Conservation (phyloP, 2,113 vertebrate species). For the Callochromis pleurospilus region DNA sequence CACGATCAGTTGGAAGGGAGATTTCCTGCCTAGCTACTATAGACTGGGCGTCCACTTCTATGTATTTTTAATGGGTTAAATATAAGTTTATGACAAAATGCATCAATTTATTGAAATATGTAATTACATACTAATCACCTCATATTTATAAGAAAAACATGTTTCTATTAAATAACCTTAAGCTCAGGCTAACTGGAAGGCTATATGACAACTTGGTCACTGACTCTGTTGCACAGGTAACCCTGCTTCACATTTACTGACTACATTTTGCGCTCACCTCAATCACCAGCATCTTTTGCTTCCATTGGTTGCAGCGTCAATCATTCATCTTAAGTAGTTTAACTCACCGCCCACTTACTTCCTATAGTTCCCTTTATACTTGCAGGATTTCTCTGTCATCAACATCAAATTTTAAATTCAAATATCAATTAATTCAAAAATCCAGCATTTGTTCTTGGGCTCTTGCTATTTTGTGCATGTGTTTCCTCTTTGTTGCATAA, state of each 20-base stretch:
- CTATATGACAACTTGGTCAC: not conserved
- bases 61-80: too few relatives aligned
- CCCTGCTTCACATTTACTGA: not conserved
- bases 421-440: not conserved
- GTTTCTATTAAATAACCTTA: not conserved
- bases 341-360: not conserved
- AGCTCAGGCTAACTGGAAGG: not conserved
- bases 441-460: not conserved
- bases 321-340: not conserved
- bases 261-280: not conserved
- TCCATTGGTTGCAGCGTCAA: not conserved
- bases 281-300: not conserved
- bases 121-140: not conserved
- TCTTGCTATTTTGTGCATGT: not conserved
- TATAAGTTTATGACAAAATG: too few relatives aligned
- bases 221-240: not conserved
- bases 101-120: too few relatives aligned
- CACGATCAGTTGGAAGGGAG: not conserved
- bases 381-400: not conserved
- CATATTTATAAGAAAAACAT: not conserved
- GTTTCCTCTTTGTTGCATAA: not conserved
- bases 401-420: not conserved
- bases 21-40: not conserved
- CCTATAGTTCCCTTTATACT: not conserved
- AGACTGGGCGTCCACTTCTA: too few relatives aligned